Conservation (phyloP, 2,113 vertebrate species). For the Oncorhynchus nerka region DNA sequence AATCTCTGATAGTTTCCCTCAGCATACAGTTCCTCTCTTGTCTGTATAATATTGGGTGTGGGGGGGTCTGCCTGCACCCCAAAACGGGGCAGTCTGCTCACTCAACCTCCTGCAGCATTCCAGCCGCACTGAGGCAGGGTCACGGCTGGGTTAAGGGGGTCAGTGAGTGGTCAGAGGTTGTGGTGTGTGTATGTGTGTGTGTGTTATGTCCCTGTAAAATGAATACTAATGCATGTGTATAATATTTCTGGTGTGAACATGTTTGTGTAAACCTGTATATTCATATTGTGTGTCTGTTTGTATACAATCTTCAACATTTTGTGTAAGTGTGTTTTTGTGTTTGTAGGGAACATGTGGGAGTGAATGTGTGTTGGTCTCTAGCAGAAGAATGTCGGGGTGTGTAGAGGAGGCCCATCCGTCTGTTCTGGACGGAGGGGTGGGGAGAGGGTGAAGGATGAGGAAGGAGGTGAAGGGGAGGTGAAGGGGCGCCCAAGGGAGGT, state of each 20-base stretch:
- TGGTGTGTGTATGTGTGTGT: neutral
- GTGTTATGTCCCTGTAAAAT: too few relatives aligned
- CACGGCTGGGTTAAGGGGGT: slow-evolving; percentile 46
- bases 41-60: too few relatives aligned
- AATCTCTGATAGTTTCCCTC: too few relatives aligned
- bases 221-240: too few relatives aligned
- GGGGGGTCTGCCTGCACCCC: too few relatives aligned
- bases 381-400: slow-evolving; percentile 35
- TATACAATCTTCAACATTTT: neutral
- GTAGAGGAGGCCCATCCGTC: slow-evolving; percentile 38
- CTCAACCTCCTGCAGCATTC: slow-evolving; percentile 26
- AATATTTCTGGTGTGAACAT: slow-evolving; percentile 17
- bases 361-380: neutral
- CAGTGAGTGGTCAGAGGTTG: slow-evolving; percentile 37
- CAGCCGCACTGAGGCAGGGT: slow-evolving; percentile 26
- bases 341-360: neutral
- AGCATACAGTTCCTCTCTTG: too few relatives aligned
- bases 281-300: neutral
- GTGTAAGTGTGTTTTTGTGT: neutral
- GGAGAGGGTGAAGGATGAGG: slow-evolving; percentile 48
- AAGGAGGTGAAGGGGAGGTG: slow-evolving; percentile 75
- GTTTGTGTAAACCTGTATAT: neutral
- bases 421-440: slow-evolving; percentile 35
- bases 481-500: slow-evolving; percentile 70
- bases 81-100: too few relatives aligned